Evolutionary conservation across 2,113 vertebrate genomes (phyloP), one percentile per base, ranked within the genome.

Genomic region (Mirza zaza): DNA sequence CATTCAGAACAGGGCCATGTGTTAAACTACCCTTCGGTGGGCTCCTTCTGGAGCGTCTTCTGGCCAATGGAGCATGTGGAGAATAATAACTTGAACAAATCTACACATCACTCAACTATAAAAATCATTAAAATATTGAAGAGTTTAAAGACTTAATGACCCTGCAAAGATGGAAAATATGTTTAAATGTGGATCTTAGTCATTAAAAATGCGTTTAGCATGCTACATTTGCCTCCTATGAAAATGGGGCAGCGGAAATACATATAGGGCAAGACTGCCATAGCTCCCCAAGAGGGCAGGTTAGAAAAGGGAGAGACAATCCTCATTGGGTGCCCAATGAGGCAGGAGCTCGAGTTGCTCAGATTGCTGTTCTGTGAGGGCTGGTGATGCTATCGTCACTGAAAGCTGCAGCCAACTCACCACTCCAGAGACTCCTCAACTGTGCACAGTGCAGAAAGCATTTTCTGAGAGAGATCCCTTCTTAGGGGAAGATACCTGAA

Each of bases 141-240:
- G 48, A 55, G 32, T 95, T 97, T 97, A 87, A 96, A 91, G 96
- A 82, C 29, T 68, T 97, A 97, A 97, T 84, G 96, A 97, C 61
- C 82, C 91, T 79, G 92, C 18, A 86, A 93, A 96, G 91, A 73
- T 82, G 91, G 91, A 61, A 96, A 94, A 86, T 83, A 63, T 0
- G 0, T 75, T 90, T 80, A 88, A 87, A 92, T 79, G 88, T 67
- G 91, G 77, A 89, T 42, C 59, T 88, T 45, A 32, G 82, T 87
- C 96, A 95, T 97, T 98, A 95, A 97, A 94, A 96, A 93, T 29
- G 13, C 70, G 36, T 96, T 90, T 95, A 88, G 75, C 87, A 93
- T 0, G 65, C 91, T 76, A 91, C 79, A 86, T 68, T 93, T 85
- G 83, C 89, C 57, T 82, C 75, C n/a, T 67, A 23, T 87, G 92